Conservation (phyloP, 2,113 vertebrate species). For the Recurvirostra avosetta region DNA sequence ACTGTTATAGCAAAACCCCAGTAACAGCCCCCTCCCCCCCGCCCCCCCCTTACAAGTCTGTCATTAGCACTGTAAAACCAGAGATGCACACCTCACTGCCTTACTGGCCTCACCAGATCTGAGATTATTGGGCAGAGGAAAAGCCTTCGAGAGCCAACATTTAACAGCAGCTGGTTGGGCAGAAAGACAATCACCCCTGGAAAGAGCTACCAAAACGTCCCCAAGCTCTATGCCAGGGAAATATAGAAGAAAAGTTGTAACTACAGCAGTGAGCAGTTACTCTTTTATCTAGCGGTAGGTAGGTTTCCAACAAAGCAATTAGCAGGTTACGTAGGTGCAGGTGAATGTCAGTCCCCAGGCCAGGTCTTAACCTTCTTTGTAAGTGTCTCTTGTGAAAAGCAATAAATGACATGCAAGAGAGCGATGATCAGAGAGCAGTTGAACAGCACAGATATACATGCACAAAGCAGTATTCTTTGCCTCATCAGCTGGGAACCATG, state of each 20-base stretch:
- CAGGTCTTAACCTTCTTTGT: neutral
- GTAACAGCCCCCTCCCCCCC: neutral
- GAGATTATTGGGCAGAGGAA: slow-evolving; percentile 6
- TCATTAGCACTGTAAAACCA: slow-evolving; percentile 29
- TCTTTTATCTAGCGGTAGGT: neutral
- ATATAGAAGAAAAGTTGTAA: neutral
- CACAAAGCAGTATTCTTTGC: neutral
- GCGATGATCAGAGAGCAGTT: neutral
- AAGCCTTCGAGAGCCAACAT: neutral
- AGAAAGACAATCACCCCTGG: neutral
- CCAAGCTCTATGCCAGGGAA: neutral
- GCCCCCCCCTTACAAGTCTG: neutral
- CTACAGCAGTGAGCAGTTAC: neutral
- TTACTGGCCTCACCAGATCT: neutral
- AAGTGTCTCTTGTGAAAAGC: neutral
- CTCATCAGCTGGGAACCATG: neutral
- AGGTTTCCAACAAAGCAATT: neutral
- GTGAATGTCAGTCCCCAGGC: neutral
- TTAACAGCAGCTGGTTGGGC: neutral
- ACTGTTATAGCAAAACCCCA: neutral
- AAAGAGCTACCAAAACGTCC: neutral
- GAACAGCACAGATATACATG: neutral
- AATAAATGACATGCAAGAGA: neutral
- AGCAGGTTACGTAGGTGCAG: neutral
- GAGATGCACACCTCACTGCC: slow-evolving; percentile 9